phyloP scores from a whole-genome alignment of 1,140 invertebrate genomes.

The Brachionus angularis region DNA sequence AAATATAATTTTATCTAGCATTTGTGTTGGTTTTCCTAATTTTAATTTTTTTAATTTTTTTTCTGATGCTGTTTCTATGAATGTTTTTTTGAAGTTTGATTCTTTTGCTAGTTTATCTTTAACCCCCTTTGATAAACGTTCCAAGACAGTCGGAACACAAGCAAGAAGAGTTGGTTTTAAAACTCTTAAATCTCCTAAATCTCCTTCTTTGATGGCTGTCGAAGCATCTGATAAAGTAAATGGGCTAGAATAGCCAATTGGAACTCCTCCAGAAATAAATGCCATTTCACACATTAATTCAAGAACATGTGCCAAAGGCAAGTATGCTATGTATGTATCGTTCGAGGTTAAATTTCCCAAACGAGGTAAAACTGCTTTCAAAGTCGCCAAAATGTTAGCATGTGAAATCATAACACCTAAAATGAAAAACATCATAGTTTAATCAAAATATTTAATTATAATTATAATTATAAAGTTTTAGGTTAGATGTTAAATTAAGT shows the following conservation, averaged over 20 bases:
- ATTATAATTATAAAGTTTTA: too few species aligned
- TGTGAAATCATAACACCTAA: slow-evolving; percentile 69
- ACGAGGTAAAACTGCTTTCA: not conserved
- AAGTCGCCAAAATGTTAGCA: slow-evolving; percentile 77
- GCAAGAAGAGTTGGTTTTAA: slow-evolving; percentile 88
- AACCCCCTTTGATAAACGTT: slow-evolving; percentile 89
- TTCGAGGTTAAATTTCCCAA: slow-evolving; percentile 65
- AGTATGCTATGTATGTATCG: slow-evolving; percentile 79
- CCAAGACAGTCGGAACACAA: slow-evolving; percentile 91
- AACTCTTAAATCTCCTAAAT: slow-evolving; percentile 75
- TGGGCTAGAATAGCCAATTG: slow-evolving; percentile 91
- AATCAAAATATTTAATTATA: too few species aligned
- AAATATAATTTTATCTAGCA: slow-evolving; percentile 26
- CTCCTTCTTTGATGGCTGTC: slow-evolving; percentile 86
- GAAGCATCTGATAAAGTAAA: slow-evolving; percentile 87
- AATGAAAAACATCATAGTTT: too few species aligned
- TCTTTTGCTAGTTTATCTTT: slow-evolving; percentile 80
- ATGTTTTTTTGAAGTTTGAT: slow-evolving; percentile 68
- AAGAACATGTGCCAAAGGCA: slow-evolving; percentile 94
- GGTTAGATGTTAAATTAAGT: too few species aligned
- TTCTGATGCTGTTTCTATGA: slow-evolving; percentile 76
- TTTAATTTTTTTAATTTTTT: slow-evolving; percentile 53
- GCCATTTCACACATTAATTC: slow-evolving; percentile 72
- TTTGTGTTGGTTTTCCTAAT: not conserved
- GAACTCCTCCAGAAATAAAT: slow-evolving; percentile 69